These are phyloP conservation scores for Urocitellus parryii DNA, from an alignment of 2,113 vertebrate genomes.

Conservation along the genomic window DNA sequence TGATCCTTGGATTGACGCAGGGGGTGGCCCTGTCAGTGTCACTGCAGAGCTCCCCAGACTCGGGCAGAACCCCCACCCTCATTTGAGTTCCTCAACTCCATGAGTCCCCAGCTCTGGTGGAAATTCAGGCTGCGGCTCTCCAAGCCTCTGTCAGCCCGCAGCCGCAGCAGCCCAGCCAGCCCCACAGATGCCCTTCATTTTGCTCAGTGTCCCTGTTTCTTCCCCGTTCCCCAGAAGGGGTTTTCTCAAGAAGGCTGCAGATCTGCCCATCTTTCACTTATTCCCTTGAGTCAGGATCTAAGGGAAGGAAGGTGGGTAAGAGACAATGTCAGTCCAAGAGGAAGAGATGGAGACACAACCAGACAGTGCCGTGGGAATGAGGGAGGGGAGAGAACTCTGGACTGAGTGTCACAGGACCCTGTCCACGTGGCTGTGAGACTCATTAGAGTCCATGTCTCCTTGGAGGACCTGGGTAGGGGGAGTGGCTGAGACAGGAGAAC, in stretches of 20 bases:
- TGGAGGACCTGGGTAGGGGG: background rate
- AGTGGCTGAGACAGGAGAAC: too few species aligned
- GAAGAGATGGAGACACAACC: background rate
- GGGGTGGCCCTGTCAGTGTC: background rate
- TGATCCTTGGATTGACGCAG: background rate
- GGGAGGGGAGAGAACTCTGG: background rate
- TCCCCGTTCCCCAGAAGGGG: background rate
- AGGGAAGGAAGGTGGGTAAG: background rate
- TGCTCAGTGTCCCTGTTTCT: background rate
- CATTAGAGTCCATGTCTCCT: background rate
- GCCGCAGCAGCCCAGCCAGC: background rate
- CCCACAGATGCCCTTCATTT: background rate
- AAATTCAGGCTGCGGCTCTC: rapidly evolving
- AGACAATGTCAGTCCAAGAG: background rate
- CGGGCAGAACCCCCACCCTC: background rate
- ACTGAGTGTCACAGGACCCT: rapidly evolving
- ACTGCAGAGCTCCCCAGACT: background rate
- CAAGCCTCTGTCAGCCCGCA: background rate
- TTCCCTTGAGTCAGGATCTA: slow-evolving; percentile 23
- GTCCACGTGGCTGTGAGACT: background rate
- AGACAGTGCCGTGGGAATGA: background rate
- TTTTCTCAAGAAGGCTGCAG: background rate
- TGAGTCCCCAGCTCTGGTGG: background rate
- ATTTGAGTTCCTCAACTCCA: background rate
- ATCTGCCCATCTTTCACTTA: background rate